phyloP scores from a whole-genome alignment of 2,797 vertebrate genomes.

The Benthosema pterotum region DNA sequence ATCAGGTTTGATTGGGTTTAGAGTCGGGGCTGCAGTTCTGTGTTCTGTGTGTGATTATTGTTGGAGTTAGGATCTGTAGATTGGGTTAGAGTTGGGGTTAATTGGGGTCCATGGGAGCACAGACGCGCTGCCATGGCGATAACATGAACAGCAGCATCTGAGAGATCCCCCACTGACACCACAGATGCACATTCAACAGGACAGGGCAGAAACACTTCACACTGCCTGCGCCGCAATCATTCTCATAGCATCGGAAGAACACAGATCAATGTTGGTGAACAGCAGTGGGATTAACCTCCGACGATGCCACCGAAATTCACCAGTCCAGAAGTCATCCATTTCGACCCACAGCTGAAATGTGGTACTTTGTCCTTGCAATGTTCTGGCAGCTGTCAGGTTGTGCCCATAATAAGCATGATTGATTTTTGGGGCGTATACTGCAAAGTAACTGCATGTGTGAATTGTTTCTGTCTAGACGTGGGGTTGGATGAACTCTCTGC shows the following conservation, averaged over 20 bases:
- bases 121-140: neutral
- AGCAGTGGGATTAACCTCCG: slow-evolving; percentile 2
- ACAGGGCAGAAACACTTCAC: slow-evolving; percentile 29
- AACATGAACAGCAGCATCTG: neutral
- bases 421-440: slow-evolving; percentile 5
- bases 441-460: slow-evolving; percentile 21
- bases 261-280: slow-evolving; percentile 21
- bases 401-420: slow-evolving; percentile 18
- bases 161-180: slow-evolving; percentile 19
- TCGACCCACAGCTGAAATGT: slow-evolving; percentile 15
- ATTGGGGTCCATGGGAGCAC: too few relatives aligned
- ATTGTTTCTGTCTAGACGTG: slow-evolving; percentile 34
- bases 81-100: too few relatives aligned
- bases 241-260: slow-evolving; percentile 6
- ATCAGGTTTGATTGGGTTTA: too few relatives aligned
- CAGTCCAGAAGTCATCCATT: slow-evolving; percentile 5
- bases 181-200: slow-evolving; percentile 34
- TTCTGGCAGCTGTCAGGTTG: slow-evolving; percentile 19
- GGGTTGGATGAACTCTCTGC: slow-evolving; percentile 6
- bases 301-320: neutral
- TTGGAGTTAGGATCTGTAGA: too few relatives aligned
- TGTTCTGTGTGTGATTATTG: too few relatives aligned
- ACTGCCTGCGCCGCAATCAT: slow-evolving; percentile 18
- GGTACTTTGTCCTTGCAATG: slow-evolving; percentile 2
- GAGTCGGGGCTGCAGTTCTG: too few relatives aligned